These are phyloP conservation scores for Dissostichus mawsoni DNA, from an alignment of 2,113 vertebrate species.

Conservation along the genomic window DNA sequence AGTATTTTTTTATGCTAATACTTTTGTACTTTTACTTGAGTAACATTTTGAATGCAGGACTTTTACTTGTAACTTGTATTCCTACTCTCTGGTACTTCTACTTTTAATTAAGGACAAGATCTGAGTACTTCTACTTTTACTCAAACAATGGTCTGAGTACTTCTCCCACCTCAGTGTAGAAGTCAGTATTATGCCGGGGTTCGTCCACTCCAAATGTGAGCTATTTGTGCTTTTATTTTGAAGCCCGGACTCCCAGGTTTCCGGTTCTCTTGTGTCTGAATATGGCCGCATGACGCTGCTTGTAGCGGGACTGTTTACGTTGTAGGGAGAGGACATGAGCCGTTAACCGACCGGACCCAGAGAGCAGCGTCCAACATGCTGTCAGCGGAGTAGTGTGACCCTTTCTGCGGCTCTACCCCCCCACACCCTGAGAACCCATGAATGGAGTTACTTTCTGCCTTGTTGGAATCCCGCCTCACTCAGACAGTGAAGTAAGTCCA, in stretches of 20 bases:
- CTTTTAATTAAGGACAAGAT: no score
- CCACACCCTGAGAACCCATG: constrained; percentile 77
- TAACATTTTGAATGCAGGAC: no score
- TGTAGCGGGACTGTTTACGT: constrained; percentile 41
- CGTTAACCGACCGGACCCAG: neutral
- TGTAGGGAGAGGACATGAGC: neutral
- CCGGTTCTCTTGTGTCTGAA: constrained; percentile 22
- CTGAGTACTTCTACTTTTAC: no score
- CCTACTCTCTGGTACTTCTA: no score
- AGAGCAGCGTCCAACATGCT: constrained; percentile 27
- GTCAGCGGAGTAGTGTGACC: constrained; percentile 4
- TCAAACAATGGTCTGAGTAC: no score
- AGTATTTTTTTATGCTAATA: no score
- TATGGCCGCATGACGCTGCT: neutral
- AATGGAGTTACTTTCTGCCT: constrained; percentile 97
- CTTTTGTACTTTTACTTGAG: no score
- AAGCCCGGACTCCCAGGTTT: constrained; percentile 1
- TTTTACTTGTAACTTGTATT: no score
- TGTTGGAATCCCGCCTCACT: constrained; percentile 92
- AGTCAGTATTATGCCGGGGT: no score
- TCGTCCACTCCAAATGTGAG: neutral
- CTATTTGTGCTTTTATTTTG: constrained; percentile 28
- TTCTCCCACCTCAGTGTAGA: neutral
- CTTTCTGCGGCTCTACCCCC: neutral
- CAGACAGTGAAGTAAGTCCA: constrained; percentile 83